These are phyloP conservation scores for Tenthredo amoena DNA, from an alignment of 2,888 invertebrate genomes.

Conservation along the genomic window DNA sequence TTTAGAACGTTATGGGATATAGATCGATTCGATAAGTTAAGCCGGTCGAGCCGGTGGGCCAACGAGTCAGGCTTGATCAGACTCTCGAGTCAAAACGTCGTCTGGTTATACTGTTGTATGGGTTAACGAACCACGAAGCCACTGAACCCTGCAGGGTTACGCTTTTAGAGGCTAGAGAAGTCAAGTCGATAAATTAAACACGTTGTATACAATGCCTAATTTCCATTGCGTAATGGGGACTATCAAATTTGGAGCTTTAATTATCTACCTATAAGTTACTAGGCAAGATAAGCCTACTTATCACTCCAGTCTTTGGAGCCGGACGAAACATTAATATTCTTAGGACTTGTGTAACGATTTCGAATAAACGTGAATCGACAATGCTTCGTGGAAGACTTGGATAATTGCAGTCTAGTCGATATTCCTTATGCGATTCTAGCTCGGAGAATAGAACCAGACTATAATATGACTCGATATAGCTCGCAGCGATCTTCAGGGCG, in stretches of 20 bases:
- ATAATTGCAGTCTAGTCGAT: slow-evolving; percentile 16
- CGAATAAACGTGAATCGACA: not conserved
- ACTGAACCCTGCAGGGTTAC: slow-evolving; percentile 36
- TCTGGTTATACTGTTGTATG: slow-evolving; percentile 21
- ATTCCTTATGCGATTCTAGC: not conserved
- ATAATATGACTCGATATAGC: not conserved
- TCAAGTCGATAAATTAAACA: slow-evolving; percentile 50
- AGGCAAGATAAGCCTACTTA: not conserved
- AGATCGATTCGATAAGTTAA: slow-evolving; percentile 38
- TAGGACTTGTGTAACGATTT: slow-evolving; percentile 7
- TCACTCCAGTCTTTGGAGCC: not conserved
- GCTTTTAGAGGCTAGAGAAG: slow-evolving; percentile 26
- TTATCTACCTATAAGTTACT: slow-evolving; percentile 29
- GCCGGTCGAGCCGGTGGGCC: slow-evolving; percentile 34
- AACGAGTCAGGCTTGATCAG: slow-evolving; percentile 18
- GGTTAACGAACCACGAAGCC: slow-evolving; percentile 49
- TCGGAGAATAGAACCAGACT: not conserved
- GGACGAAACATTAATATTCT: not conserved
- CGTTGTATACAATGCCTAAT: slow-evolving; percentile 47
- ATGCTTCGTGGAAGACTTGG: not conserved
- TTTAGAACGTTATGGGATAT: slow-evolving; percentile 44
- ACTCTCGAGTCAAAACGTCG: slow-evolving; percentile 40
- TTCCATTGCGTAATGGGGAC: slow-evolving; percentile 43
- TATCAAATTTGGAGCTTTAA: slow-evolving; percentile 36
- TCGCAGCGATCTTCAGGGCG: slow-evolving; percentile 26